These are phyloP conservation scores for Cheirogaleus major DNA, from an alignment of 2,797 vertebrate species.

Conservation along the genomic window DNA sequence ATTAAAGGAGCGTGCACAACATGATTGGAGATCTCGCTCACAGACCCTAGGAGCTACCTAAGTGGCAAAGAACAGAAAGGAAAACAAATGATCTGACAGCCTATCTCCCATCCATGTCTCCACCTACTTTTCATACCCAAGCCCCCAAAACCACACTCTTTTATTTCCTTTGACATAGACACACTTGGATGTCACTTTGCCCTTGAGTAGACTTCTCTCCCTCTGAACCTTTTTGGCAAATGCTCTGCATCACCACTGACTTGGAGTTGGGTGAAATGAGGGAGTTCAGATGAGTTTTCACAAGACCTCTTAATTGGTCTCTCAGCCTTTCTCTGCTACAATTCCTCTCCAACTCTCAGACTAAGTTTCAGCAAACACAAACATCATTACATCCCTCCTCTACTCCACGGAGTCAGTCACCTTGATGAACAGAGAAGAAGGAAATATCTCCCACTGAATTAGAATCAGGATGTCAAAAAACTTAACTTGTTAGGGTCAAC, in stretches of 20 bases:
- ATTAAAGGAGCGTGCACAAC: not conserved
- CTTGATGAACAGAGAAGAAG: not conserved
- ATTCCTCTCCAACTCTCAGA: not conserved
- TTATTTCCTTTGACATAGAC: not conserved
- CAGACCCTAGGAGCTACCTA: not conserved
- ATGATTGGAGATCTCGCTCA: not conserved
- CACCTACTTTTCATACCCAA: not conserved
- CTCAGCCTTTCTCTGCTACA: not conserved
- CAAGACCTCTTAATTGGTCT: not conserved
- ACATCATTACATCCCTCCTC: not conserved
- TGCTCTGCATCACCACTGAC: not conserved
- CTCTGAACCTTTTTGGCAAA: not conserved
- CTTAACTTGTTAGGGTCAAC: not conserved
- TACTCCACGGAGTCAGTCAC: not conserved
- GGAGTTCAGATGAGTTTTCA: not conserved
- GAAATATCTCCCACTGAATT: not conserved
- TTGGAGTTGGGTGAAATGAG: not conserved
- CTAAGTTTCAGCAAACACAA: not conserved
- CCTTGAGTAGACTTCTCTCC: not conserved
- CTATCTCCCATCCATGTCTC: not conserved
- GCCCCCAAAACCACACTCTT: not conserved
- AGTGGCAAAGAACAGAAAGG: conserved; percentile 1
- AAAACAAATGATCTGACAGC: not conserved
- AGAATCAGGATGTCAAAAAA: not conserved
- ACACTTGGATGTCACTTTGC: not conserved